Percentiles rank a stretch among this genome's conserved stretches.
Conservation (phyloP, 2,113 vertebrate genomes). For the Eudyptes chrysolophus region DNA sequence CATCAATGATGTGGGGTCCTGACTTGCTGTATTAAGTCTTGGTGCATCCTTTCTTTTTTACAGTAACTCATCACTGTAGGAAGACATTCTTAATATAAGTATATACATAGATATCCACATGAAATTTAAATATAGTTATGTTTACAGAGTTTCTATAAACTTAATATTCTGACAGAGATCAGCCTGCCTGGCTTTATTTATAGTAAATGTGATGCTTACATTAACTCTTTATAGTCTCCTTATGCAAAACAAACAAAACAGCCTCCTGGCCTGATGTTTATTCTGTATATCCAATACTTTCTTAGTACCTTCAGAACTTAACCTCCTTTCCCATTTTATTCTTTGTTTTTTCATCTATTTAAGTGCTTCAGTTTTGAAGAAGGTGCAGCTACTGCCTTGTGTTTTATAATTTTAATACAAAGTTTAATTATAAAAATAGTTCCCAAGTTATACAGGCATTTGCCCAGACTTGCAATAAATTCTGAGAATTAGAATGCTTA, state of each 20-base stretch:
- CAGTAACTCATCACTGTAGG: neutral
- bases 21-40: neutral
- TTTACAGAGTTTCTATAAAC: neutral
- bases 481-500: neutral
- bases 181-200: neutral
- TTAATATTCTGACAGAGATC: neutral
- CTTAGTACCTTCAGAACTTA: neutral
- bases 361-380: neutral
- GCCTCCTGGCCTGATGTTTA: neutral
- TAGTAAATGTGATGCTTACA: neutral
- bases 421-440: neutral
- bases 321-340: neutral
- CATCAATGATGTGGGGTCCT: neutral
- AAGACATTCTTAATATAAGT: neutral
- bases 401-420: neutral
- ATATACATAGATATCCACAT: neutral
- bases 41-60: neutral
- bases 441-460: neutral
- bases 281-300: neutral
- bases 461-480: neutral
- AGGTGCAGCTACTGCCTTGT: neutral
- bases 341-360: neutral
- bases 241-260: neutral
- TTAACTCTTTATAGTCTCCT: neutral
- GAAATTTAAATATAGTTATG: neutral